A percentile compares a stretch with the other conserved stretches of the same genome.
Conservation (phyloP, 2,797 vertebrate species). For the Ambastaia sidthimunki region DNA sequence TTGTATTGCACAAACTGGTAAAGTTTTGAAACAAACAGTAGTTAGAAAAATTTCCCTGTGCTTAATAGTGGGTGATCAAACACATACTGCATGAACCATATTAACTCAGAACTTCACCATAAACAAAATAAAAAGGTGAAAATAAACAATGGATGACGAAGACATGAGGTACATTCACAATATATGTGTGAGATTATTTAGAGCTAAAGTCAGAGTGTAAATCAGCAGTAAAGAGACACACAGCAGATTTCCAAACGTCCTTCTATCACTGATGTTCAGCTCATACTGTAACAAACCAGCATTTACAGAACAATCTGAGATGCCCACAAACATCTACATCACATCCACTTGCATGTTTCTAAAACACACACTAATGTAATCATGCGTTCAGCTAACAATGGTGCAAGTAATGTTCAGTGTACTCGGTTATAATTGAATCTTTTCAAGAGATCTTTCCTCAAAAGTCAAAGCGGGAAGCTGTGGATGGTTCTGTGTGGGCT, state of each 20-base stretch:
- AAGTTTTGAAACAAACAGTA: slow-evolving; percentile 55
- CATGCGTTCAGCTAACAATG: neutral
- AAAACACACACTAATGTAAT: neutral
- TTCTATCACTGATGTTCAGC: no score
- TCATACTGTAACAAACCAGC: no score
- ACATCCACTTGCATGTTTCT: neutral
- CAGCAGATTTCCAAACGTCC: no score
- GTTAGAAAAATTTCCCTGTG: slow-evolving; percentile 63
- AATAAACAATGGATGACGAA: slow-evolving; percentile 7
- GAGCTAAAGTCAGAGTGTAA: neutral
- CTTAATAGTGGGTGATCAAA: slow-evolving; percentile 55
- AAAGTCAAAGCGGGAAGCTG: no score
- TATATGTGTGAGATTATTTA: slow-evolving; percentile 26
- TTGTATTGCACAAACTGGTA: slow-evolving; percentile 61
- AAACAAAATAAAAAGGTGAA: slow-evolving; percentile 24
- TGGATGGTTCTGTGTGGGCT: no score
- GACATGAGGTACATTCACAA: slow-evolving; percentile 50
- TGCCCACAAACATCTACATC: neutral
- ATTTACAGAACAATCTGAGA: no score
- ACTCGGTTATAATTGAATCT: neutral
- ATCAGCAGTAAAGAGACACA: neutral
- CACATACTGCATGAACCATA: slow-evolving; percentile 49
- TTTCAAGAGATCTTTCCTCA: neutral
- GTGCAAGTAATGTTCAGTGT: no score
- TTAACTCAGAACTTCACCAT: slow-evolving; percentile 31